A percentile compares a stretch with the other conserved stretches of the same genome.
These are phyloP conservation scores for Cynaeus angustus DNA, from an alignment of 2,888 invertebrate genomes.

Conservation along the genomic window DNA sequence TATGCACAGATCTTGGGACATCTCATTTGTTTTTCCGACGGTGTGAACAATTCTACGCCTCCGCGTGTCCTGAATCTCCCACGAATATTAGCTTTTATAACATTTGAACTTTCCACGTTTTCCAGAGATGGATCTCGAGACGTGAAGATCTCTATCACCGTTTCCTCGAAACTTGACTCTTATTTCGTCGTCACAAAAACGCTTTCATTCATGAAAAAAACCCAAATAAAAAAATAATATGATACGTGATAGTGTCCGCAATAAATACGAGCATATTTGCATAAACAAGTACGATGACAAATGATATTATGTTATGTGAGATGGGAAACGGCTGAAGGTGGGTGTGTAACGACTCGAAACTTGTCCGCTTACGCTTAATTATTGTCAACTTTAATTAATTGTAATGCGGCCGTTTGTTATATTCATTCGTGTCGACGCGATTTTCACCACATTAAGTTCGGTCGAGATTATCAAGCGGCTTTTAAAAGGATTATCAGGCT, in stretches of 20 bases:
- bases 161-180: conserved; percentile 35
- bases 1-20: too few relatives aligned
- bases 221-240: conserved; percentile 46
- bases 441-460: conserved; percentile 38
- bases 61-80: conserved; percentile 53
- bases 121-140: conserved; percentile 56
- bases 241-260: conserved; percentile 57
- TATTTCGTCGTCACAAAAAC: conserved; percentile 11
- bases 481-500: too few relatives aligned
- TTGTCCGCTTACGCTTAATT: conserved; percentile 47
- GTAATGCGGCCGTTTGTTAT: conserved; percentile 37
- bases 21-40: background rate
- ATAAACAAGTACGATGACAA: conserved; percentile 60
- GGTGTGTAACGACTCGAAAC: conserved; percentile 41
- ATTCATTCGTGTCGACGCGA: conserved; percentile 34
- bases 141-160: conserved; percentile 57
- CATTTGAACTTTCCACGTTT: conserved; percentile 62
- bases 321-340: conserved; percentile 47
- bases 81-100: conserved; percentile 63
- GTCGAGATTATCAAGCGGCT: background rate
- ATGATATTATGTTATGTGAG: conserved; percentile 57
- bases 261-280: conserved; percentile 59
- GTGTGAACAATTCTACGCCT: conserved; percentile 5
- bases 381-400: conserved; percentile 48
- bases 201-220: conserved; percentile 61